A percentile compares a stretch with the other conserved stretches of the same genome.
Conservation (phyloP, 2,888 invertebrate species). For the Invenusta paracnida region DNA sequence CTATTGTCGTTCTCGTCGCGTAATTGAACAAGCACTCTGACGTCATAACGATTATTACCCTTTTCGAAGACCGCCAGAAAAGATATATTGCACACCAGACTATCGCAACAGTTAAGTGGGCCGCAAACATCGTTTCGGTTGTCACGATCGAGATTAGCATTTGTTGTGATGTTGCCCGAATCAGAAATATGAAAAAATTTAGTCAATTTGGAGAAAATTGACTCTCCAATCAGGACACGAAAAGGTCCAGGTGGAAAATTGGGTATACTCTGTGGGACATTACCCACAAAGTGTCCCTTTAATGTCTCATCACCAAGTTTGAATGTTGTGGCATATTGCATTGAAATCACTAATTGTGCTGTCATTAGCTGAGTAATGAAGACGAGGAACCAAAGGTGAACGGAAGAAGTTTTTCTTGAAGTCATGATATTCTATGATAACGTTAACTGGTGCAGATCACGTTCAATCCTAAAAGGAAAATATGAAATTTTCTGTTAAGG, state of each 20-base stretch:
- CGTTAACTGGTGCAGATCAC: too few species aligned
- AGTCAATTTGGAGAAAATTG: conserved; percentile 32
- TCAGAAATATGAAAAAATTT: conserved; percentile 31
- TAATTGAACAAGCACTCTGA: background rate
- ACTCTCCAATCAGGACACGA: background rate
- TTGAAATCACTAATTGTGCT: background rate
- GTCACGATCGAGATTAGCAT: conserved; percentile 32
- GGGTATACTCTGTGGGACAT: conserved; percentile 1
- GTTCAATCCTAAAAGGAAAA: too few species aligned
- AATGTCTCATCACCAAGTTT: background rate
- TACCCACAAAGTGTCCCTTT: background rate
- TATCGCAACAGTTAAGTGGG: conserved; percentile 36
- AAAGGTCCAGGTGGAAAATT: background rate
- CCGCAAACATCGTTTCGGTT: conserved; percentile 38
- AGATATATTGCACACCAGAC: background rate
- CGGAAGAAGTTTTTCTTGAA: too few species aligned
- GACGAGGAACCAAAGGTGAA: background rate
- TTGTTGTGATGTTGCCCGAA: conserved; percentile 20
- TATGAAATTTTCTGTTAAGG: too few species aligned
- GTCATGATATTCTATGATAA: too few species aligned
- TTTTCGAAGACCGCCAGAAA: background rate
- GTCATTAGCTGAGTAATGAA: background rate
- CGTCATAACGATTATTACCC: background rate
- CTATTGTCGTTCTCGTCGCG: background rate
- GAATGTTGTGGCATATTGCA: background rate